Evolutionary conservation across 2,888 invertebrate species (phyloP), one percentile per base, ranked within the genome.

Genomic region (Stegophylla sp.): DNA sequence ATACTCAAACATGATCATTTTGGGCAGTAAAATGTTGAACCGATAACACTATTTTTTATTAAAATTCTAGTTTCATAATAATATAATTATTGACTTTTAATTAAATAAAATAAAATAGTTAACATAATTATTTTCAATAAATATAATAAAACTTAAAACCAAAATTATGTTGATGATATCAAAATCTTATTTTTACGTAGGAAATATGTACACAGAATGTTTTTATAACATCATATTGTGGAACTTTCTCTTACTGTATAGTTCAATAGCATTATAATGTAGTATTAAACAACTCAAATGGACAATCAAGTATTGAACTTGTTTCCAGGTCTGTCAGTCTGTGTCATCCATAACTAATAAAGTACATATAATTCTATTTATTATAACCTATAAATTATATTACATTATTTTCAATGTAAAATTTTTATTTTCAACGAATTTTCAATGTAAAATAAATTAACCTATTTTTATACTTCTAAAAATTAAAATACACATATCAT

Each of bases 231-330:
- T 45, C 26, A 53, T 64, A 41, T 26, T 53, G 34, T 23, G 41
- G 10, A 77, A 77, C 77, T 77, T 77, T 77, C 77, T 67, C 77
- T 56, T 0, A 64, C 64, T 53, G 12, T 66, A n/a, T 28, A 67
- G 77, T 77, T 77, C 67, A 67, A 67, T 67, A 56, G 77, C 56
- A 77, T 67, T 20, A 12, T n/a, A 77, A 67, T 67, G 20, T 15
- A 28, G 56, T 56, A 43, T 59, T 56, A 48, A 45, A 59, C 23
- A 28, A 15, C 77, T 23, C 67, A 77, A 77, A 77, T 56, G 67
- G 77, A 45, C 15, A 77, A 77, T 59, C 67, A 4, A 20, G 67
- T 67, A 77, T 34, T 67, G 66, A 56, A 76, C 77, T 64, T 75
- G 75, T 64, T 64, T 1, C 41, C n/a, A 41, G 41, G 51, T 64